Percentiles rank a stretch among this genome's conserved stretches.
Evolutionary conservation across 1,140 invertebrate genomes (phyloP).

Genomic region (Bombus soroeensis): DNA sequence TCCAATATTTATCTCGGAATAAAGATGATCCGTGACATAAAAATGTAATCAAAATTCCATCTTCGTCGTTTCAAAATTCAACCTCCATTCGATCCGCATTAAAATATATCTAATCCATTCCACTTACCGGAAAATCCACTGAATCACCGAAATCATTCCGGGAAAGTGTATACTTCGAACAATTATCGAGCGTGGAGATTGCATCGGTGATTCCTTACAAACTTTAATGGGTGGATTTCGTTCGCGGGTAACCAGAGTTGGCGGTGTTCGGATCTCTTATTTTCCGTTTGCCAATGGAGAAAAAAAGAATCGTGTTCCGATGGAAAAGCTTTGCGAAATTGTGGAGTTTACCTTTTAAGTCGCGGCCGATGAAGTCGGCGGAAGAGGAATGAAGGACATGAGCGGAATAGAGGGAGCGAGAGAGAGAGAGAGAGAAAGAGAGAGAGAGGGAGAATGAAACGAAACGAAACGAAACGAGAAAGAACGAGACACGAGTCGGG

Average conservation of each 20-base stretch:
- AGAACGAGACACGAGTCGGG: not conserved
- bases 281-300: constrained; percentile 1
- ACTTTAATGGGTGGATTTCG: not conserved
- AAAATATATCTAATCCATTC: not conserved
- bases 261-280: constrained; percentile 31
- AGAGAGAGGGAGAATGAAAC: not conserved
- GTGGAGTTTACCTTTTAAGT: constrained; percentile 60
- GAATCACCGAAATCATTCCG: not conserved
- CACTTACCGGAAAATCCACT: not conserved
- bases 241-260: constrained; percentile 19
- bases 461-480: constrained; percentile 15
- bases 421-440: constrained; percentile 12
- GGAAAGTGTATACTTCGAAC: not conserved
- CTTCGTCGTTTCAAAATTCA: not conserved
- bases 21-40: too few species aligned
- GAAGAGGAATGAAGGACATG: constrained; percentile 53
- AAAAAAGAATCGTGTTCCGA: constrained; percentile 49
- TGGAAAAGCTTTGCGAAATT: constrained; percentile 59
- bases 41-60: too few species aligned
- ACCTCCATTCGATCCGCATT: not conserved
- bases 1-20: too few species aligned
- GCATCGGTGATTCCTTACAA: constrained; percentile 3
- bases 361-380: constrained; percentile 42
- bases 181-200: not conserved
- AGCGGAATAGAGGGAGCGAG: constrained; percentile 40